These are phyloP conservation scores for Acyrthosiphon pisum DNA, from an alignment of 1,140 invertebrate genomes.

Conservation along the genomic window DNA sequence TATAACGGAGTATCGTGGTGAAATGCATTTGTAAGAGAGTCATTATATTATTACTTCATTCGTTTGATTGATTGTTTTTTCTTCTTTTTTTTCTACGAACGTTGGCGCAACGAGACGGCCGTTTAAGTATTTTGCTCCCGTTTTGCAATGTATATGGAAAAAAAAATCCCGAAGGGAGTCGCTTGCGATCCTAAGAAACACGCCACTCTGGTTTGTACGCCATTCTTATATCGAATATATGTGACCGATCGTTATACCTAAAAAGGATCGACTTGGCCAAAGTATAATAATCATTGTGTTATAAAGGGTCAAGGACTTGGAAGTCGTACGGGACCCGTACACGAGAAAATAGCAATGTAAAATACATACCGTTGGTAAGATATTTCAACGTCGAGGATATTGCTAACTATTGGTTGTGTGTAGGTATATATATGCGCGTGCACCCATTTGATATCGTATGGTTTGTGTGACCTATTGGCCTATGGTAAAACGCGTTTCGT, in stretches of 20 bases:
- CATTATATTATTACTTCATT: not conserved
- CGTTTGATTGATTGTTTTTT: conserved; percentile 26
- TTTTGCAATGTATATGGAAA: not conserved
- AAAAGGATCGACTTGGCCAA: conserved; percentile 41
- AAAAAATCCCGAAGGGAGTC: not conserved
- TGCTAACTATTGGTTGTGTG: not conserved
- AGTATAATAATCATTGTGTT: conserved; percentile 9
- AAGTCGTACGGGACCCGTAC: not conserved
- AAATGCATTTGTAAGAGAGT: not conserved
- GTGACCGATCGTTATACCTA: conserved; percentile 32
- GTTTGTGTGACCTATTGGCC: conserved; percentile 21
- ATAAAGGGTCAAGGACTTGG: conserved; percentile 44
- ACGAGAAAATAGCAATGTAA: not conserved
- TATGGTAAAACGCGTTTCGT: not conserved
- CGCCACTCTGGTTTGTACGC: not conserved
- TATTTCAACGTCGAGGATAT: conserved; percentile 11
- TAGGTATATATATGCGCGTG: not conserved
- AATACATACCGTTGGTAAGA: not conserved
- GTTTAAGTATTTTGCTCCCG: not conserved
- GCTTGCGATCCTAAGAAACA: not conserved
- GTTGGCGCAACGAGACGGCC: not conserved
- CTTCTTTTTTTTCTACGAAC: not conserved
- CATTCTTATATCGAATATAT: not conserved
- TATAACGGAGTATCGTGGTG: not conserved
- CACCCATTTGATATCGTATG: conserved; percentile 5